Percentiles rank a stretch among this genome's conserved stretches.
Evolutionary conservation across 2,113 vertebrate species (phyloP).

Genomic region (Oenanthe melanoleuca): DNA sequence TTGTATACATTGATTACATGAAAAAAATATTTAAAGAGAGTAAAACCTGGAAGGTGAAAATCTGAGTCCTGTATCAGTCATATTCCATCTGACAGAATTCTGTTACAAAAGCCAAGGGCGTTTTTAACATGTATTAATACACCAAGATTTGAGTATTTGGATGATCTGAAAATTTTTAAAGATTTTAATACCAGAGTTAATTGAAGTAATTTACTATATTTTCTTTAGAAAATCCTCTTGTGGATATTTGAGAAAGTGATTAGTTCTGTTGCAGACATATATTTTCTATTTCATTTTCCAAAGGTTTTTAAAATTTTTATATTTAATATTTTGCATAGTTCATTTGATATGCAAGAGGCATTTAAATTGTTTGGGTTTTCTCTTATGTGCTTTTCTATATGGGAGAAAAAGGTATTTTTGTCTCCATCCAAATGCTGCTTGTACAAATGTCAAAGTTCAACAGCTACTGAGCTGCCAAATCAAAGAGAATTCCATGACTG

Average conservation of each 20-base stretch:
- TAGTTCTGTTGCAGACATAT: background rate
- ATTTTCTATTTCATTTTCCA: background rate
- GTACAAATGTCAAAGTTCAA: background rate
- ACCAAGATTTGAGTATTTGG: background rate
- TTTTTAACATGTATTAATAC: background rate
- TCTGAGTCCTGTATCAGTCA: background rate
- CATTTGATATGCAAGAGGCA: background rate
- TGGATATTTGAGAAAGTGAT: background rate
- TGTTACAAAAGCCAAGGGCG: rapidly evolving
- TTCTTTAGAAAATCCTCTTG: background rate
- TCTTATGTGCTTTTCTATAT: background rate
- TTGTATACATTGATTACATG: background rate
- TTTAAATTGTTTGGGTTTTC: background rate
- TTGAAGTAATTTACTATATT: background rate
- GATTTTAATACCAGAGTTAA: background rate
- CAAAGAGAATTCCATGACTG: background rate
- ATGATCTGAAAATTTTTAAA: background rate
- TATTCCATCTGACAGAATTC: background rate
- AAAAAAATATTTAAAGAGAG: background rate
- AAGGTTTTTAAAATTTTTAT: background rate
- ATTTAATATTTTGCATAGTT: background rate
- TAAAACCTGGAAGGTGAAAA: background rate
- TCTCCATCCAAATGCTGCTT: background rate
- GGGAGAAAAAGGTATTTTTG: background rate
- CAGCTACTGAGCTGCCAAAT: background rate